Conservation (phyloP, 2,888 invertebrate species). For the Pycnomerus fuliginosus region DNA sequence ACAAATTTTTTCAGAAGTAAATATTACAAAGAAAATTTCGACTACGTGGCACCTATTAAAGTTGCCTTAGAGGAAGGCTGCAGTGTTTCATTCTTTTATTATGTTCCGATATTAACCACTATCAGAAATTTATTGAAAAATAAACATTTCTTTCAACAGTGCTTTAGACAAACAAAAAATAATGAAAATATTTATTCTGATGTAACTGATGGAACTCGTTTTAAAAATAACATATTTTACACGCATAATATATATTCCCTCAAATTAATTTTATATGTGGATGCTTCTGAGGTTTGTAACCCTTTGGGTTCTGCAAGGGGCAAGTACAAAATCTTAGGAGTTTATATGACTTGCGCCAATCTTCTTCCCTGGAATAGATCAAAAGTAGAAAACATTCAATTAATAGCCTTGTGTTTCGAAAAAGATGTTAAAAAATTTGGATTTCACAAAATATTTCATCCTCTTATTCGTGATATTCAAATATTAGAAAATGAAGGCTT, state of each 20-base stretch:
- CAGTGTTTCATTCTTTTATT: neutral
- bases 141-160: no score
- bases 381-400: conserved; percentile 32
- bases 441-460: conserved; percentile 12
- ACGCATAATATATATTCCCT: conserved; percentile 11
- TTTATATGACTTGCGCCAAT: conserved; percentile 38
- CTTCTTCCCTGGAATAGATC: conserved; percentile 30
- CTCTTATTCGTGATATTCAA: neutral
- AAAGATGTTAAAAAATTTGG: conserved; percentile 31
- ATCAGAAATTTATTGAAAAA: neutral
- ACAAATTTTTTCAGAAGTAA: neutral
- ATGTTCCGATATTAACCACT: neutral
- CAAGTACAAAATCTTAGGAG: conserved; percentile 37
- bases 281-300: conserved; percentile 39
- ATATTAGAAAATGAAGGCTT: neutral
- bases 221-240: conserved; percentile 19
- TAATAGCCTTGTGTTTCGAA: conserved; percentile 36
- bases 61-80: neutral
- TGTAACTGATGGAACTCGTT: conserved; percentile 17
- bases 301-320: conserved; percentile 36
- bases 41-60: neutral
- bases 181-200: conserved; percentile 3
- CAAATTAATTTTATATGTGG: conserved; percentile 37
- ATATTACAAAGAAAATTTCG: neutral
- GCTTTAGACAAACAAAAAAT: neutral